These are phyloP conservation scores for Drosophila busckii DNA, from an alignment of 1,140 invertebrate species.

Conservation along the genomic window DNA sequence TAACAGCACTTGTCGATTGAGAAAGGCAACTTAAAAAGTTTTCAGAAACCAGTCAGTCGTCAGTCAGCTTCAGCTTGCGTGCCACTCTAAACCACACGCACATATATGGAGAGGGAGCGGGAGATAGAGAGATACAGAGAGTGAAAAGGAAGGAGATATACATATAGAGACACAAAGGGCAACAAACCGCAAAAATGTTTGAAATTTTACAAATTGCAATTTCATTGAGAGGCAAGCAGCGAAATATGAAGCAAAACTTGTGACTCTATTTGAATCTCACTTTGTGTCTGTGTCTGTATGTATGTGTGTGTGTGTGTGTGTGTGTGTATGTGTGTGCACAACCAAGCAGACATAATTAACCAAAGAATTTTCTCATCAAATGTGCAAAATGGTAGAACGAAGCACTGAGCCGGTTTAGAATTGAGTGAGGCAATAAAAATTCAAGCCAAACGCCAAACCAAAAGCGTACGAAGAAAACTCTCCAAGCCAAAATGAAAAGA, in stretches of 20 bases:
- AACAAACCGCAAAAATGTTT: slow-evolving; percentile 60
- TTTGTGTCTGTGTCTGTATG: slow-evolving; percentile 4
- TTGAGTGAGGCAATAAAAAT: slow-evolving; percentile 52
- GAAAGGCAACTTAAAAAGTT: slow-evolving; percentile 39
- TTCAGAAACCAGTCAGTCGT: slow-evolving; percentile 33
- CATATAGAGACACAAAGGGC: slow-evolving; percentile 32
- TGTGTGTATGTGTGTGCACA: slow-evolving; percentile 39
- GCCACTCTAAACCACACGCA: slow-evolving; percentile 25
- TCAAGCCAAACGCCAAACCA: slow-evolving; percentile 28
- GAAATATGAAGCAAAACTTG: slow-evolving; percentile 50
- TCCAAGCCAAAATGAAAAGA: slow-evolving; percentile 52
- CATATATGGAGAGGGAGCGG: slow-evolving; percentile 4
- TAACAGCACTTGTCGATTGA: slow-evolving; percentile 34
- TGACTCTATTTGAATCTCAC: slow-evolving; percentile 37
- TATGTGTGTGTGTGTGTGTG: neutral
- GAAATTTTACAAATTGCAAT: slow-evolving; percentile 62
- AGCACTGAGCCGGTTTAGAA: slow-evolving; percentile 12
- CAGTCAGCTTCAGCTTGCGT: slow-evolving; percentile 30
- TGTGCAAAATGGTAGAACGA: slow-evolving; percentile 55
- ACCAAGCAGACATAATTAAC: slow-evolving; percentile 66
- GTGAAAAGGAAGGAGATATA: neutral
- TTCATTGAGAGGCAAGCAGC: slow-evolving; percentile 50
- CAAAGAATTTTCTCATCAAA: slow-evolving; percentile 70
- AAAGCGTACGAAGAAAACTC: slow-evolving; percentile 22
- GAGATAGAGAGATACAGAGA: neutral